Conservation (phyloP, 2,797 vertebrate genomes). For the Scolopax rusticola region DNA sequence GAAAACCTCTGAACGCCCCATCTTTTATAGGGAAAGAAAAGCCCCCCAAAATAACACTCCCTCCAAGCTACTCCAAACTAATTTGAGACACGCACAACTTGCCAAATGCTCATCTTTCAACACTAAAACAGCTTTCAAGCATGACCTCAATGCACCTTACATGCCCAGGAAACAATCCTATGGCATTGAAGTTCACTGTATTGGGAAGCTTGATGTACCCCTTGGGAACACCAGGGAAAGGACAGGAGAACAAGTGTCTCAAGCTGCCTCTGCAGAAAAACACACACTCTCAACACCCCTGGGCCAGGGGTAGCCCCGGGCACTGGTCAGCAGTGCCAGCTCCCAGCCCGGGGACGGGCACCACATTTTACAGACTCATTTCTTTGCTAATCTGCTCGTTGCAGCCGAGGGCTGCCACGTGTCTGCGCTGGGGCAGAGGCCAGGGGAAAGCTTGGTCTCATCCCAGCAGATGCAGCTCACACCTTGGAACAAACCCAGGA, state of each 20-base stretch:
- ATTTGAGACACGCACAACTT: neutral
- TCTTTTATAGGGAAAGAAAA: neutral
- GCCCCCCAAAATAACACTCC: rapidly evolving
- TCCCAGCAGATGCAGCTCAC: neutral
- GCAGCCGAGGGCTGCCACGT: rapidly evolving
- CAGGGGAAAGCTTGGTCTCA: neutral
- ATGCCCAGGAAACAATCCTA: neutral
- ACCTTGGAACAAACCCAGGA: neutral
- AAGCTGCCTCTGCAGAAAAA: neutral
- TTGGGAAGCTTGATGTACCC: neutral
- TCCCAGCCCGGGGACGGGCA: neutral
- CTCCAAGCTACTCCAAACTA: neutral
- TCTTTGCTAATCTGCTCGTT: neutral
- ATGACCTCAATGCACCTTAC: rapidly evolving
- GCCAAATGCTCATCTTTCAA: too few relatives aligned
- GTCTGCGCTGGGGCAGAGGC: neutral
- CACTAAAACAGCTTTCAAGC: neutral
- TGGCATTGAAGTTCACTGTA: rapidly evolving
- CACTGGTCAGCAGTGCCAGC: neutral
- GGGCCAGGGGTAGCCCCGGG: neutral
- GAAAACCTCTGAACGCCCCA: rapidly evolving
- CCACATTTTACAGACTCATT: neutral
- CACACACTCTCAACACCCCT: rapidly evolving
- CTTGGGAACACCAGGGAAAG: neutral
- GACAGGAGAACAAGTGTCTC: neutral